A percentile compares a stretch with the other conserved stretches of the same genome.
Evolutionary conservation across 2,888 invertebrate species (phyloP).

Genomic region (Lepetodrilus schrolli): DNA sequence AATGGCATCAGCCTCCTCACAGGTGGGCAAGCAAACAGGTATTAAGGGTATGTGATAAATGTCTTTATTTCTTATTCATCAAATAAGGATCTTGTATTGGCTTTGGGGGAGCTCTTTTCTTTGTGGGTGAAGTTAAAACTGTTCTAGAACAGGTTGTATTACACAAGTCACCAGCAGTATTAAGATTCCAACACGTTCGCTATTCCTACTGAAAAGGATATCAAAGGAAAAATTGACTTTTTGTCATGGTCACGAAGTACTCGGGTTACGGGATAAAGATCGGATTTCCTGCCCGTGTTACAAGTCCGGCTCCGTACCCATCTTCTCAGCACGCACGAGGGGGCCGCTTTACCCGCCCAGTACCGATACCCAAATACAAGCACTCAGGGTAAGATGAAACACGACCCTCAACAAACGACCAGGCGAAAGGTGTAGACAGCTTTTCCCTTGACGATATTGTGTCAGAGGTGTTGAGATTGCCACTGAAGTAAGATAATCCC

Average conservation of each 20-base stretch:
- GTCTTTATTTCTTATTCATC: background rate
- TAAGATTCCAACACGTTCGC: slow-evolving; percentile 12
- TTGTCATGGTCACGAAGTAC: slow-evolving; percentile 30
- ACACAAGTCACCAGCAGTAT: slow-evolving; percentile 17
- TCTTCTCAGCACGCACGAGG: slow-evolving; percentile 14
- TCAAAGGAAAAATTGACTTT: slow-evolving; percentile 31
- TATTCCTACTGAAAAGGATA: background rate
- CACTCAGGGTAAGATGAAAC: slow-evolving; percentile 7
- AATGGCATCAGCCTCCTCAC: too few species aligned
- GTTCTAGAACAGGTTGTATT: background rate
- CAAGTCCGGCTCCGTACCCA: background rate
- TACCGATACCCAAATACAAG: background rate
- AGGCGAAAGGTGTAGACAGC: slow-evolving; percentile 16
- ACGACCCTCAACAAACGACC: background rate
- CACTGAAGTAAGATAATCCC: background rate
- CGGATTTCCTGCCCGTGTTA: background rate
- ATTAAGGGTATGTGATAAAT: slow-evolving; percentile 13
- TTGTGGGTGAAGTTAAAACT: slow-evolving; percentile 5
- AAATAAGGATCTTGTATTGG: background rate
- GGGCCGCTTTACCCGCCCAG: slow-evolving; percentile 10
- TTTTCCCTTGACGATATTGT: slow-evolving; percentile 9
- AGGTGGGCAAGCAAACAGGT: background rate
- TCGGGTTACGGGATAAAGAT: slow-evolving; percentile 27
- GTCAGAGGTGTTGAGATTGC: slow-evolving; percentile 15
- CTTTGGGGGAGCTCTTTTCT: background rate